Conservation (phyloP, 2,888 invertebrate genomes). For the Tipula confusa region DNA sequence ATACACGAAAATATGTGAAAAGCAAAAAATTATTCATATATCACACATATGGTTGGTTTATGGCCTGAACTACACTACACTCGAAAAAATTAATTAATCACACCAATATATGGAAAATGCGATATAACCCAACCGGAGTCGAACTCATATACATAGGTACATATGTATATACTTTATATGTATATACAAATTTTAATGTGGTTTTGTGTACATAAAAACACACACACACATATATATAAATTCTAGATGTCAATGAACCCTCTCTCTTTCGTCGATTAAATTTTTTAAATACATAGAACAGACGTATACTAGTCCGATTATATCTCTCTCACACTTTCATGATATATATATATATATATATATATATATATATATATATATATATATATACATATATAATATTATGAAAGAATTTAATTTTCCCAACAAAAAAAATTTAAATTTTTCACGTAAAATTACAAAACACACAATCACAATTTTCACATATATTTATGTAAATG, state of each 20-base stretch:
- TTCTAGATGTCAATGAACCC: conserved; percentile 28
- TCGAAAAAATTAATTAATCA: neutral
- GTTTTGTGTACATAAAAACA: neutral
- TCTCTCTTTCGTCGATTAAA: conserved; percentile 28
- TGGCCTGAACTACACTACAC: neutral
- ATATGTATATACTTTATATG: neutral
- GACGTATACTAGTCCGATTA: neutral
- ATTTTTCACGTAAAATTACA: conserved; percentile 25
- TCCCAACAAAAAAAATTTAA: neutral
- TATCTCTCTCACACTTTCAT: neutral
- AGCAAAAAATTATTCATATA: neutral
- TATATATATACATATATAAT: neutral
- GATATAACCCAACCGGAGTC: neutral
- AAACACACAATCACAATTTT: conserved; percentile 7
- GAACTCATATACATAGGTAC: neutral
- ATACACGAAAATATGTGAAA: neutral
- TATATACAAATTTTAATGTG: conserved; percentile 25
- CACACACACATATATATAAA: neutral
- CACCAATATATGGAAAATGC: neutral
- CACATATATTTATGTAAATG: neutral
- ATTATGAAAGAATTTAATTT: conserved; percentile 25
- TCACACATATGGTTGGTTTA: neutral
- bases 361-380: too few species aligned
- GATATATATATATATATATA: neutral
- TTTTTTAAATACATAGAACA: conserved; percentile 13